Percentiles rank a stretch among this genome's conserved stretches.
Conservation (phyloP, 37 sponge, comb jelly and placozoan genomes). For the Agelas oroides region DNA sequence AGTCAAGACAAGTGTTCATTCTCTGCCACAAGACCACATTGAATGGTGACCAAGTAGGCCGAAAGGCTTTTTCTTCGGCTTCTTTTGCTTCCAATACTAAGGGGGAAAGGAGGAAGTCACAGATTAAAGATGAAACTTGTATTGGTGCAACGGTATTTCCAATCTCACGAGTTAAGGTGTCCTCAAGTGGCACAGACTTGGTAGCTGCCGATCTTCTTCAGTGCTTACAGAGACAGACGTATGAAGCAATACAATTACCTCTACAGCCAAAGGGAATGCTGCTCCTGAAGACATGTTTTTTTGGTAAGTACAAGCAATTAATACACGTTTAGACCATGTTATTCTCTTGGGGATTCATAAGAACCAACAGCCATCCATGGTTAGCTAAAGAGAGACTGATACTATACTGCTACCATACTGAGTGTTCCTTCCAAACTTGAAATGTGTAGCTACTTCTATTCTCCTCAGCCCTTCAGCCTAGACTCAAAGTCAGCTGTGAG, state of each 20-base stretch:
- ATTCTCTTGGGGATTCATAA: too few relatives aligned
- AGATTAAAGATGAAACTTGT: constrained; percentile 11
- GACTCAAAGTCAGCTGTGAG: constrained; percentile 16
- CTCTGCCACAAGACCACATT: constrained; percentile 15
- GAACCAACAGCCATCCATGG: too few relatives aligned
- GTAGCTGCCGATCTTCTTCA: too few relatives aligned
- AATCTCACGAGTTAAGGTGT: neutral
- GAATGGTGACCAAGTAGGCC: neutral
- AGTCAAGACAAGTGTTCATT: constrained; percentile 40
- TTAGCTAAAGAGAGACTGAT: too few relatives aligned
- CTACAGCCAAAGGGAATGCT: constrained; percentile 33
- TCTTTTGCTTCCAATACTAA: too few relatives aligned
- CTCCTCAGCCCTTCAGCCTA: constrained; percentile 20
- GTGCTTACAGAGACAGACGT: neutral
- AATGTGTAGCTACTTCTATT: too few relatives aligned
- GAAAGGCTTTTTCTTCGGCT: too few relatives aligned
- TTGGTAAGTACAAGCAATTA: too few relatives aligned
- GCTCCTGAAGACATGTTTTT: constrained; percentile 12
- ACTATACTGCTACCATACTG: too few relatives aligned
- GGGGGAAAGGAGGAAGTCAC: neutral
- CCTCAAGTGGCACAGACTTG: neutral
- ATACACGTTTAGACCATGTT: too few relatives aligned
- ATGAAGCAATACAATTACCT: neutral
- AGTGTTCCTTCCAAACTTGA: too few relatives aligned
- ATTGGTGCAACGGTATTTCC: constrained; percentile 28